These are phyloP conservation scores for Ruditapes philippinarum DNA, from an alignment of 1,140 invertebrate genomes.

Conservation along the genomic window DNA sequence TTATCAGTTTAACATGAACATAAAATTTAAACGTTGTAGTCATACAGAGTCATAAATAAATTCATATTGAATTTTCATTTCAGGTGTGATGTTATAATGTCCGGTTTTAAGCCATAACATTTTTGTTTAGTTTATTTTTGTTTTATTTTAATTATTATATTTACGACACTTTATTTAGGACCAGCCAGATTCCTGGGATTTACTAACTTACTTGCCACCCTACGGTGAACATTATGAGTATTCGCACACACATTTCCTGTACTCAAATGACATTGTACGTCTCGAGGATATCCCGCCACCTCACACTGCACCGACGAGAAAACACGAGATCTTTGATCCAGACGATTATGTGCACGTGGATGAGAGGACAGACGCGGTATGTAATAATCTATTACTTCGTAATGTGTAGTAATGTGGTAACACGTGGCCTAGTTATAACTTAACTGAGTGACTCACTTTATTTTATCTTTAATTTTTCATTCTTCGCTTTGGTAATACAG, in stretches of 20 bases:
- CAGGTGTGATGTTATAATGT: background rate
- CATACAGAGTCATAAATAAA: too few species aligned
- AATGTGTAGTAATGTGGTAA: too few species aligned
- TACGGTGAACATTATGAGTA: conserved; percentile 56
- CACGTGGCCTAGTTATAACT: too few species aligned
- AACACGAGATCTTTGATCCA: conserved; percentile 67
- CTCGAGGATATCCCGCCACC: conserved; percentile 60
- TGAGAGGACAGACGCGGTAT: conserved; percentile 56
- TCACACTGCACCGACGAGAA: conserved; percentile 62
- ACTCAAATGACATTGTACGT: conserved; percentile 43
- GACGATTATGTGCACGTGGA: conserved; percentile 59
- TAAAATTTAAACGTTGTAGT: too few species aligned
- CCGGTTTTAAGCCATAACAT: background rate
- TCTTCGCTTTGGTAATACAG: too few species aligned
- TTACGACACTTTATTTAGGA: conserved; percentile 89
- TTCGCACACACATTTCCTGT: conserved; percentile 59
- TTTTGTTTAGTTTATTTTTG: background rate
- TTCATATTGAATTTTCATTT: too few species aligned
- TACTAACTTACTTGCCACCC: conserved; percentile 42
- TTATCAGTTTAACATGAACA: background rate
- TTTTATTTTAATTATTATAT: background rate
- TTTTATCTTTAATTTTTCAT: too few species aligned
- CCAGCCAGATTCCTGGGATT: conserved; percentile 79
- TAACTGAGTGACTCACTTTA: too few species aligned
- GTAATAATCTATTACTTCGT: background rate